Percentiles rank a stretch among this genome's conserved stretches.
Evolutionary conservation across 1,140 invertebrate species (phyloP).

Genomic region (Listronotus bonariensis): DNA sequence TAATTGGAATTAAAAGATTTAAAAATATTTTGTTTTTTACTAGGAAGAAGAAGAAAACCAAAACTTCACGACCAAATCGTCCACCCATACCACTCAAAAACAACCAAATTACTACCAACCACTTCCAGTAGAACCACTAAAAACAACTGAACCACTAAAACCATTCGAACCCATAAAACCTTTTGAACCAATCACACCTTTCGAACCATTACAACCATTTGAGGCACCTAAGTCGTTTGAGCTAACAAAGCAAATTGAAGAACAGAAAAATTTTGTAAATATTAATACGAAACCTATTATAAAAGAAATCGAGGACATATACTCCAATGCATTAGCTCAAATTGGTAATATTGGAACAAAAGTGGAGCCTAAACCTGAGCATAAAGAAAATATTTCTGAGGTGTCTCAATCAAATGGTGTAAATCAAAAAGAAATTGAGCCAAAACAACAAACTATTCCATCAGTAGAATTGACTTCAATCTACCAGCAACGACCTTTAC

Average conservation of each 20-base stretch:
- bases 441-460: constrained; percentile 2
- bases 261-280: constrained; percentile 36
- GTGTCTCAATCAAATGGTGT: not conserved
- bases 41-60: constrained; percentile 8
- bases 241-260: constrained; percentile 46
- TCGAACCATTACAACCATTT: constrained; percentile 45
- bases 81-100: constrained; percentile 3
- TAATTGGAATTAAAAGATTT: not conserved
- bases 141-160: not conserved
- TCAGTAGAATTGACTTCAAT: not conserved
- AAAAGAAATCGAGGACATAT: constrained; percentile 28
- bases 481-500: too few species aligned
- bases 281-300: constrained; percentile 15
- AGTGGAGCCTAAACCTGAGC: not conserved
- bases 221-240: constrained; percentile 45
- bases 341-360: constrained; percentile 22
- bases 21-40: not conserved
- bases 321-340: constrained; percentile 28
- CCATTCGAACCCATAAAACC: constrained; percentile 27
- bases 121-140: constrained; percentile 15
- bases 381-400: not conserved
- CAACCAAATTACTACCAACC: constrained; percentile 21
- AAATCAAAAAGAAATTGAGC: not conserved
- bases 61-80: constrained; percentile 2
- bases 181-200: constrained; percentile 35